These are phyloP conservation scores for Neodontobutis hainanensis DNA, from an alignment of 2,113 vertebrate genomes.

Conservation along the genomic window DNA sequence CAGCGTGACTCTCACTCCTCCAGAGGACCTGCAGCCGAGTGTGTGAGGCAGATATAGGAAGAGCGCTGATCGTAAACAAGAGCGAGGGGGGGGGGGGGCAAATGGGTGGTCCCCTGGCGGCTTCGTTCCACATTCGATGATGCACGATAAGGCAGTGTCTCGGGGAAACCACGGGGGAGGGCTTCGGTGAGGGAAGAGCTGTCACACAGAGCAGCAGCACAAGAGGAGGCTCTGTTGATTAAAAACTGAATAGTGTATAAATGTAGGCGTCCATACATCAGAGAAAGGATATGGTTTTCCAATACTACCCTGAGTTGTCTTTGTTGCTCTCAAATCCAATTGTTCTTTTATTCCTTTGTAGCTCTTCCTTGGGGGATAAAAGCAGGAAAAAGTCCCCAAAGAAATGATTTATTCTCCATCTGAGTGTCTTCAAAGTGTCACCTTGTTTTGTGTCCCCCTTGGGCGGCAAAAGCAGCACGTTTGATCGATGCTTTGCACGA, in stretches of 20 bases:
- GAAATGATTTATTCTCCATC: slow-evolving; percentile 12
- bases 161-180: slow-evolving; percentile 4
- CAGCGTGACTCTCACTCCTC: too few relatives aligned
- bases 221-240: slow-evolving; percentile 8
- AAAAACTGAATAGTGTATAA: too few relatives aligned
- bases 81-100: slow-evolving; percentile 40
- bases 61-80: slow-evolving; percentile 47
- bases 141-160: slow-evolving; percentile 34
- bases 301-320: slow-evolving; percentile 11
- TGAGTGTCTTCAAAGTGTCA: slow-evolving; percentile 13
- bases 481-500: background rate
- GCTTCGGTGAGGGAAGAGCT: slow-evolving; percentile 7
- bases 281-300: too few relatives aligned
- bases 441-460: slow-evolving; percentile 22
- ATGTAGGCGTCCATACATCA: too few relatives aligned
- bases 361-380: slow-evolving; percentile 4
- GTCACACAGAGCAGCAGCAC: slow-evolving; percentile 17
- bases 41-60: background rate
- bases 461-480: background rate
- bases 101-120: slow-evolving; percentile 35
- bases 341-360: slow-evolving; percentile 1
- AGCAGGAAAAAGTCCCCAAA: slow-evolving; percentile 27
- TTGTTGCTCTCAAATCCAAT: background rate
- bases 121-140: slow-evolving; percentile 54
- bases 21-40: too few relatives aligned